Evolutionary conservation across 2,888 invertebrate genomes (phyloP), one percentile per base, ranked within the genome.

Genomic region (Zygogramma bicolorata): DNA sequence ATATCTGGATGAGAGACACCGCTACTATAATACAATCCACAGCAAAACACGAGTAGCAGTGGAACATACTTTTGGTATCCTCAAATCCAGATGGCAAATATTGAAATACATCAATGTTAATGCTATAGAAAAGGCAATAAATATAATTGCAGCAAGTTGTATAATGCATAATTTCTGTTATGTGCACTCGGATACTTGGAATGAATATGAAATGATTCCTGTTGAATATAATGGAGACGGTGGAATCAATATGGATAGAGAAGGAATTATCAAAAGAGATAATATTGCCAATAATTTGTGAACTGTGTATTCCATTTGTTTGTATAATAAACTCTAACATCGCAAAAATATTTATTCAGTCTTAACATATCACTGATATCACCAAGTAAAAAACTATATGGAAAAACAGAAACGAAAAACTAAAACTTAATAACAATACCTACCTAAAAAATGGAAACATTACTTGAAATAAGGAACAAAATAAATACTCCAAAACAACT

Each of bases 151-250:
- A 31, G 49, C 67, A 5, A 60, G 59, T 46, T 67, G 67, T 59
- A 46, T 67, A 15, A 20, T 60, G 2, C 67, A 67, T 18, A 67
- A 67, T 59, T 67, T 31, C 46, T 46, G 67, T n/a, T 67, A 67
- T 22, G 10, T 60, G 1, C 25, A 67, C 18, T 25, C 8, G 3
- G 59, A 42, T 8, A 7, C 15, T 8, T 67, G 67, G 67, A 34
- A 59, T 29, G 67, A 67, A 31, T 10, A 13, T 18, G 10, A 27
- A 42, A 59, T 60, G 20, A 15, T 34, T 25, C 59, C 31, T 27
- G 29, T 27, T 58, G 27, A 27, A 29, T 8, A n/a, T 29, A 58
- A 29, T 10, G 20, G 18, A 5, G 34, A 3, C 29, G 31, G 18
- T 34, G 27, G 7, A 29, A 15, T 59, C 59, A 34, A 59, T 34